A percentile compares a stretch with the other conserved stretches of the same genome.
Conservation (phyloP, 37 sponge, comb jelly and placozoan species). For the Petrosia ficiformis region DNA sequence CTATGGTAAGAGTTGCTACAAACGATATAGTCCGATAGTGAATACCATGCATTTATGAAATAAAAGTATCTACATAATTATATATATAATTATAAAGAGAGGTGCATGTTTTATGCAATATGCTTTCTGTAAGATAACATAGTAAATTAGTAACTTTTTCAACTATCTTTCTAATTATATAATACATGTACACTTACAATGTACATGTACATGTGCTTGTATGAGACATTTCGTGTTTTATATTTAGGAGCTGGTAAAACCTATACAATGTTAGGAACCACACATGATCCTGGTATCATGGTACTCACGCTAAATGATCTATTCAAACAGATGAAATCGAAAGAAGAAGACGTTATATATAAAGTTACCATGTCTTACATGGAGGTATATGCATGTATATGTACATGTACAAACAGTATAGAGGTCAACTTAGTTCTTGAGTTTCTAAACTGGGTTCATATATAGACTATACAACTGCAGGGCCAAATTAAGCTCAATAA, state of each 20-base stretch:
- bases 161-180: too few relatives aligned
- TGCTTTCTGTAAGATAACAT: too few relatives aligned
- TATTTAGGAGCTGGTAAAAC: slow-evolving; percentile 88
- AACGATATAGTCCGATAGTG: too few relatives aligned
- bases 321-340: slow-evolving; percentile 60
- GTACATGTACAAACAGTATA: not conserved
- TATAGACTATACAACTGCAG: not conserved
- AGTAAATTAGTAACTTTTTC: too few relatives aligned
- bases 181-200: too few relatives aligned
- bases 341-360: slow-evolving; percentile 51
- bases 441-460: not conserved
- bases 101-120: too few relatives aligned
- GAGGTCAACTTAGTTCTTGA: not conserved
- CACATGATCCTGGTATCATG: slow-evolving; percentile 78
- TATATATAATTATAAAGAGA: too few relatives aligned
- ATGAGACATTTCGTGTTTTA: not conserved
- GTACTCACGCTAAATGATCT: slow-evolving; percentile 77
- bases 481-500: too few relatives aligned
- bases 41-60: too few relatives aligned
- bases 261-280: slow-evolving; percentile 87
- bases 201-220: not conserved
- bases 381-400: slow-evolving; percentile 47
- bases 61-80: too few relatives aligned
- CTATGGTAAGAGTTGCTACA: too few relatives aligned
- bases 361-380: slow-evolving; percentile 78